phyloP scores from a whole-genome alignment of 2,113 vertebrate species.

The Murina feae region DNA sequence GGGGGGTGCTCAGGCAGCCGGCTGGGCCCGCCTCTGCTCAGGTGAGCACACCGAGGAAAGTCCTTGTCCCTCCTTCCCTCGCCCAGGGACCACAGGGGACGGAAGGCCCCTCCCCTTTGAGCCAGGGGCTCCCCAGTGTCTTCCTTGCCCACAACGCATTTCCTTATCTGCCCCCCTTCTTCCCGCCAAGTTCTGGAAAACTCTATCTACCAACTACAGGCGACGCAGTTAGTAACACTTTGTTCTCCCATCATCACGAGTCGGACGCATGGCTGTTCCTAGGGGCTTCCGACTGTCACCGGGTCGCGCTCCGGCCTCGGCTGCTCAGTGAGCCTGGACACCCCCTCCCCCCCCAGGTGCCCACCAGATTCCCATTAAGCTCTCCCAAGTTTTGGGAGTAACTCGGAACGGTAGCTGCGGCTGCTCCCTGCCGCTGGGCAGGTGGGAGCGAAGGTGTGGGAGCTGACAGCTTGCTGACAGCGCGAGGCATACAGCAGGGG shows the following conservation, averaged over 20 bases:
- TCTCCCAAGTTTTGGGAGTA: not conserved
- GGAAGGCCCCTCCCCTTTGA: rapidly evolving
- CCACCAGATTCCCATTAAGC: rapidly evolving
- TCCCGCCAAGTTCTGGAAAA: not conserved
- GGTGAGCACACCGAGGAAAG: not conserved
- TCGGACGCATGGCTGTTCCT: not conserved
- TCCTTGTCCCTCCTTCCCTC: not conserved
- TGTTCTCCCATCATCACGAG: not conserved
- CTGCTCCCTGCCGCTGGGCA: not conserved
- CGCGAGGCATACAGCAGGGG: not conserved
- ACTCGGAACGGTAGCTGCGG: not conserved
- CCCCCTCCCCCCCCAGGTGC: not conserved
- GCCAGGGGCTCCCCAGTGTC: rapidly evolving
- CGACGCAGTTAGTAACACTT: rapidly evolving
- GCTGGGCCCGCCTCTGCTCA: not conserved
- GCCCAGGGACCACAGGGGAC: rapidly evolving
- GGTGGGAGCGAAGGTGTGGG: not conserved
- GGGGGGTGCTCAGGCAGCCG: not conserved
- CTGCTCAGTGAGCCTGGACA: not conserved
- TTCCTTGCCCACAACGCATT: rapidly evolving
- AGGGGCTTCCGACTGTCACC: not conserved
- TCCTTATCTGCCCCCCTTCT: not conserved
- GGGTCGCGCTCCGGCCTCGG: not conserved
- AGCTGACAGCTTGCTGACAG: not conserved
- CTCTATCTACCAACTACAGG: not conserved